Base-by-base conservation (phyloP, 2,797 vertebrate genomes). In the Peromyscus aztecus region DNA sequence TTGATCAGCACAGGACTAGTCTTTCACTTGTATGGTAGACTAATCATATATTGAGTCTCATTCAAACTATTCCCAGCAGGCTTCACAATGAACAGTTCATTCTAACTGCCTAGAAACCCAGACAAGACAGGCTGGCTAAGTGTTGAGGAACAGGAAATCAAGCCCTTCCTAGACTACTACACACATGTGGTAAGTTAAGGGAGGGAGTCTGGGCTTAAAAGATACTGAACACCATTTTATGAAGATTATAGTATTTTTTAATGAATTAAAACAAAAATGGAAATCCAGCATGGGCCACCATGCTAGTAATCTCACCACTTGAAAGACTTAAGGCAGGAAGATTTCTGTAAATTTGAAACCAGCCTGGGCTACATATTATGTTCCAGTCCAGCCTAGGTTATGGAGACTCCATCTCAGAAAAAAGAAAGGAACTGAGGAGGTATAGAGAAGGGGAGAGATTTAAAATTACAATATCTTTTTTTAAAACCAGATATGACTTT, bases 401-500 rank as follows among this genome's bases (percentile, higher is more conserved):
- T 37, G 75, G 67, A 24, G 49, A 73, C 14, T 37, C 34, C 46
- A 37, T 87, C 46, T 71, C 34, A 87, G 65, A 69, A 49, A n/a
- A 10, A 43, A 82, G 23, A 6, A 65, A n/a, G 11, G 10, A 17
- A 16, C 23, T 16, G 34, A 27, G 14, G 6, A 52, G 27, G 46
- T 14, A 86, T 52, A 29, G 49, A 40, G 5, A 65, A 31, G 49
- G 46, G 29, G 31, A 67, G 29, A 67, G 43, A 69, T 19, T 90
- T 90, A 90, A 71, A 96, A 71, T 75, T 75, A 92, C 61, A 65
- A 31, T 83, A 69, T 86, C 55, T 76, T 96, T 95, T n/a, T n/a
- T n/a, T n/a, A n/a, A n/a, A n/a, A n/a, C n/a, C n/a, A n/a, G n/a
- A n/a, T n/a, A n/a, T n/a, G n/a, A n/a, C n/a, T n/a, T n/a, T n/a